Evolutionary conservation across 2,888 invertebrate genomes (phyloP), one percentile per base, ranked within the genome.

Genomic region (Zygothrica quintamaculata): DNA sequence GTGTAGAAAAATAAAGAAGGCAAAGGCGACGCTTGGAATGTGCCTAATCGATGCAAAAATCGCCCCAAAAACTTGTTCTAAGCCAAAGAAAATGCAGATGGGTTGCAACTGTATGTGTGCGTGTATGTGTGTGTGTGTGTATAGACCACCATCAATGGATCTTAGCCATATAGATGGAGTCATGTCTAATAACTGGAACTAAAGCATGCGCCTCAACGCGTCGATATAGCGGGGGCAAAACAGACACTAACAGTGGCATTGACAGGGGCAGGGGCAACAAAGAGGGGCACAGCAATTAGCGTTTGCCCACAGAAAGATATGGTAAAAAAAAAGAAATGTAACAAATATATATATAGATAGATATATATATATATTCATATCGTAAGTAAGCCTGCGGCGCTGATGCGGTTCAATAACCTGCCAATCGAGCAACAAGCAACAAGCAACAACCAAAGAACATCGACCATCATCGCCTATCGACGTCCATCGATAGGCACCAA

Each of bases 41-140:
- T 76, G 82, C 82, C 82, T 87, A 87, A 77, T 81, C 75, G 87
- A 76, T 81, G 81, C 84, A 81, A 81, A 69, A 80, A 77, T 84
- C 73, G 74, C 66, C 81, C 75, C 78, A 58, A 80, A 22, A 80
- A 80, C 80, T 76, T 65, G 80, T 80, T 80, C 80, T 80, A 74
- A 75, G 78, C 60, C 50, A 31, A 39, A 15, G 33, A 47, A 53
- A 72, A 50, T 39, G 34, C 42, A 56, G 29, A 55, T 31, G n/a
- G 18, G 18, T 34, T 29, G 7, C 11, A n/a, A n/a, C n/a, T n/a
- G n/a, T n/a, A n/a, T n/a, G n/a, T n/a, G n/a, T n/a, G 11, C 15
- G 1, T 18, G 11, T 9, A 33, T 36, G 18, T 9, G 11, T 26
- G 1, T 18, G 11, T 9, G 40, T 36, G 18, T 9, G 26, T 42